These are phyloP conservation scores for Oppia nitens DNA, from an alignment of 1,140 invertebrate genomes.

Conservation along the genomic window DNA sequence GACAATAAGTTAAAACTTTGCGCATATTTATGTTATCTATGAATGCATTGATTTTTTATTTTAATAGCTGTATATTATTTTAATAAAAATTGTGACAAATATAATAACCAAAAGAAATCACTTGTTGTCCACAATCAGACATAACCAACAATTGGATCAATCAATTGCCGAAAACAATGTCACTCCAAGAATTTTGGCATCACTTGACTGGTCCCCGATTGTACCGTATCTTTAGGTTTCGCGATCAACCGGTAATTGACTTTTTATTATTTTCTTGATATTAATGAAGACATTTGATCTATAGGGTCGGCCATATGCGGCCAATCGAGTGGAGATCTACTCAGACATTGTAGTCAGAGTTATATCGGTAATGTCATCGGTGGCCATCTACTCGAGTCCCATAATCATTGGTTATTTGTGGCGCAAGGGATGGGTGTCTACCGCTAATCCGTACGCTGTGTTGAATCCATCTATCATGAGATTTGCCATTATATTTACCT, in stretches of 20 bases:
- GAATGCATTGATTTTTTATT: no score
- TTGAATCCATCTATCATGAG: constrained; percentile 13
- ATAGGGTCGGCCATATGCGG: constrained; percentile 42
- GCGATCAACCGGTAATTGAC: not conserved
- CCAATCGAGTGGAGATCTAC: constrained; percentile 44
- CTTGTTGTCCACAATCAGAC: no score
- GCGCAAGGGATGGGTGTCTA: constrained; percentile 34
- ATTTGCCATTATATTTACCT: constrained; percentile 9
- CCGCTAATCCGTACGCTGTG: constrained; percentile 21
- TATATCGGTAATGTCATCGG: constrained; percentile 45
- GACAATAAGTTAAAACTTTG: no score
- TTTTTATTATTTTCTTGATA: not conserved
- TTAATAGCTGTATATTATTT: no score
- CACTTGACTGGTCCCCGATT: constrained; percentile 7
- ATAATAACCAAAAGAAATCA: no score
- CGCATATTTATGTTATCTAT: no score
- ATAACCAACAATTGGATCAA: no score
- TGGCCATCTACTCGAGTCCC: constrained; percentile 56
- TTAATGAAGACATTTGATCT: constrained; percentile 15
- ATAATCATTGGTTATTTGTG: constrained; percentile 52
- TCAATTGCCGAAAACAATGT: no score
- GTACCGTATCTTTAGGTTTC: constrained; percentile 2
- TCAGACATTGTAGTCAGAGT: constrained; percentile 50
- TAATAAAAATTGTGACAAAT: no score
- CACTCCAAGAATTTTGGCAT: not conserved